Percentiles rank a stretch among this genome's conserved stretches.
These are phyloP conservation scores for Pseudopipra pipra DNA, from an alignment of 2,113 vertebrate genomes.

Conservation along the genomic window DNA sequence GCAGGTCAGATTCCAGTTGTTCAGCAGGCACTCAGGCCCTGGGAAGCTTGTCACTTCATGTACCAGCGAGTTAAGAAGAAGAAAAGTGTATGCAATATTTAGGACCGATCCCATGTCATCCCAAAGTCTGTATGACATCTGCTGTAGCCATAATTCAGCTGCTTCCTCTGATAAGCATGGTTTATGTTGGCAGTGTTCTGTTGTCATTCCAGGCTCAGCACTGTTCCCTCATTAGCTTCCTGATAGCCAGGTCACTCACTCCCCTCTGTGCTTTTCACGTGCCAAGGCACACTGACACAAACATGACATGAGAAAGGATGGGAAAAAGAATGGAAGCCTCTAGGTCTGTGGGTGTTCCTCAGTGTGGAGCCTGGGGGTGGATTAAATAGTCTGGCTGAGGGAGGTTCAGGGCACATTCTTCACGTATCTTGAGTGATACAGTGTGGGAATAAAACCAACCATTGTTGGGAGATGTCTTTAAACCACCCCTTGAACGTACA, in stretches of 20 bases:
- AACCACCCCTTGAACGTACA: neutral
- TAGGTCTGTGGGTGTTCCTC: neutral
- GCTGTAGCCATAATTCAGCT: slow-evolving; percentile 55
- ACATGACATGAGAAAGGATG: neutral
- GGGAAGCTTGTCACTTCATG: neutral
- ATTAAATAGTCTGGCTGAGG: neutral
- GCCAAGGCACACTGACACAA: slow-evolving; percentile 11
- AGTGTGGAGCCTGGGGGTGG: neutral
- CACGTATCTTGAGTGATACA: neutral
- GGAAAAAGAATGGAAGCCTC: neutral
- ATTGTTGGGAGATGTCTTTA: neutral
- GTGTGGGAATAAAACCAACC: neutral
- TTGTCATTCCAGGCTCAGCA: neutral
- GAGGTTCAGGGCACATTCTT: neutral
- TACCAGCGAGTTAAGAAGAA: neutral
- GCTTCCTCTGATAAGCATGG: slow-evolving; percentile 60
- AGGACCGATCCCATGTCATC: slow-evolving; percentile 17
- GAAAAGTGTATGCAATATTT: slow-evolving; percentile 5
- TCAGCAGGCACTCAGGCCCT: neutral
- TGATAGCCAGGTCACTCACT: slow-evolving; percentile 26
- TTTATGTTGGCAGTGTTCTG: slow-evolving; percentile 43
- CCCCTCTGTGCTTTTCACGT: neutral
- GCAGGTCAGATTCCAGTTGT: neutral
- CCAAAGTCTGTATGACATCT: slow-evolving; percentile 5
- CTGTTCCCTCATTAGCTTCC: slow-evolving; percentile 16